Percentiles rank a stretch among this genome's conserved stretches.
Conservation (phyloP, 2,888 invertebrate genomes). For the Thereva unica region DNA sequence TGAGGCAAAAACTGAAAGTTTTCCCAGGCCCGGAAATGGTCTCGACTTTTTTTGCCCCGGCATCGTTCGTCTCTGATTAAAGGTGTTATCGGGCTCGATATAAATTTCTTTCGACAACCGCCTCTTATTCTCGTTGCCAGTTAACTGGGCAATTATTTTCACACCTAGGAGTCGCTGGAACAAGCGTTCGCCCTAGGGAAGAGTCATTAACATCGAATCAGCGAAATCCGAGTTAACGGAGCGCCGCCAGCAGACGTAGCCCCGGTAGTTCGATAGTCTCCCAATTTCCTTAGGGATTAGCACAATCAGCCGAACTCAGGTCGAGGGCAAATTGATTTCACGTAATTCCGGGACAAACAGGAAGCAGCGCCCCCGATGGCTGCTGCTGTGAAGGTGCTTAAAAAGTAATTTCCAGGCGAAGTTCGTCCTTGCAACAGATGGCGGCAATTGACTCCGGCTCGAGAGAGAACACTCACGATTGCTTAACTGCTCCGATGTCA, state of each 20-base stretch:
- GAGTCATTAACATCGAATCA: constrained; percentile 31
- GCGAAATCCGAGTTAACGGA: constrained; percentile 8
- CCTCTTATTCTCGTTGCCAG: constrained; percentile 16
- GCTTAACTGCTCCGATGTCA: no score
- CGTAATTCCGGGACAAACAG: constrained; percentile 1
- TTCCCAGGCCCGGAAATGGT: not conserved
- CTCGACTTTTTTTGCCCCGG: not conserved
- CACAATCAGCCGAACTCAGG: constrained; percentile 5
- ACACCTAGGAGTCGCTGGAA: constrained; percentile 28
- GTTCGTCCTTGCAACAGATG: constrained; percentile 12
- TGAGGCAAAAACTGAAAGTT: not conserved
- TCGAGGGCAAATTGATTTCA: constrained; percentile 13
- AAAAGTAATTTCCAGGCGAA: constrained; percentile 5
- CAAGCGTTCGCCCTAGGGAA: constrained; percentile 10
- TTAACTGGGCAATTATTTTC: constrained; percentile 35
- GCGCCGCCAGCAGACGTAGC: not conserved
- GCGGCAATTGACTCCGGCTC: not conserved
- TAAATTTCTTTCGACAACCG: constrained; percentile 1
- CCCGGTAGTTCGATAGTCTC: not conserved
- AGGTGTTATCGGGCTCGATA: not conserved
- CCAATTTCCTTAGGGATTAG: constrained; percentile 5
- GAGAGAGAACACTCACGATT: no score
- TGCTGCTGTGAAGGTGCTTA: constrained; percentile 3
- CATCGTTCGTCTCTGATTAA: not conserved
- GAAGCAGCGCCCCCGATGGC: not conserved